Conservation (phyloP, 2,113 vertebrate species). For the Lamprotornis superbus region DNA sequence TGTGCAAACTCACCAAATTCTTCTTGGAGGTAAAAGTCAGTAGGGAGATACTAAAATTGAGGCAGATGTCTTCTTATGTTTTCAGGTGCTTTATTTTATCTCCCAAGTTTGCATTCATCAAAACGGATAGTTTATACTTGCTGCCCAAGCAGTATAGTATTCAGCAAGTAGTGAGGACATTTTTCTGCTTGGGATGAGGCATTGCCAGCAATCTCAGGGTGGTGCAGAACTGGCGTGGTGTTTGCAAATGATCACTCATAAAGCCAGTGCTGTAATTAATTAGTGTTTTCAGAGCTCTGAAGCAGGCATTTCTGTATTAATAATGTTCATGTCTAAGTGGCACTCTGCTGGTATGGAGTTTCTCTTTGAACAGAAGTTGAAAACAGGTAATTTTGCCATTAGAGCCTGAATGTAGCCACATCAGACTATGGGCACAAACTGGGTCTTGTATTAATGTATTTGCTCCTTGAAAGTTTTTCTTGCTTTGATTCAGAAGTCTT, state of each 20-base stretch:
- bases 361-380: constrained; percentile 1
- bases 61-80: not conserved
- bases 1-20: not conserved
- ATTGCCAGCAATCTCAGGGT: not conserved
- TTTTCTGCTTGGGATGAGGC: not conserved
- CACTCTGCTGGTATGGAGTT: not conserved
- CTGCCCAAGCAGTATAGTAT: not conserved
- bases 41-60: not conserved
- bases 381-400: not conserved
- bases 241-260: not conserved
- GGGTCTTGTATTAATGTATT: not conserved
- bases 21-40: not conserved
- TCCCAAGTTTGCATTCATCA: not conserved
- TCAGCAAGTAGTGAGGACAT: not conserved
- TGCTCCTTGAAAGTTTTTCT: not conserved
- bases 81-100: not conserved
- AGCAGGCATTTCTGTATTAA: not conserved
- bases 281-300: not conserved
- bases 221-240: accelerated
- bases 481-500: not conserved
- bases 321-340: not conserved
- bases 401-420: not conserved
- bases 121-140: not conserved
- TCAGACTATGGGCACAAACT: not conserved
- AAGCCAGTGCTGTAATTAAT: constrained; percentile 3